Evolutionary conservation across 2,888 invertebrate species (phyloP), one percentile per base, ranked within the genome.

Genomic region (Tetramorium bicarinatum): DNA sequence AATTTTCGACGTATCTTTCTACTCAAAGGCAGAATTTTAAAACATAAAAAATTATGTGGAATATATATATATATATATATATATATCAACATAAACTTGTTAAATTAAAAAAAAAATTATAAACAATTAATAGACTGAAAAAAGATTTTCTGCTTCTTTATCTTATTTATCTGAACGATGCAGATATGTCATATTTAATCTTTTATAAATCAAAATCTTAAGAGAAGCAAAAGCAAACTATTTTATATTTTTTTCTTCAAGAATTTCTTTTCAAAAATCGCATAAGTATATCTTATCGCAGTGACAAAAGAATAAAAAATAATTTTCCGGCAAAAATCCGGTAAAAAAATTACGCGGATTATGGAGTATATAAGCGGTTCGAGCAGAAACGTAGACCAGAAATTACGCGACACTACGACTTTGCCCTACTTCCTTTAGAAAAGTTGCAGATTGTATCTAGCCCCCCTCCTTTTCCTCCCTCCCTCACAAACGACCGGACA

Each of bases 391-490:
- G n/a, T 34, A n/a, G 21, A 75, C 38, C 21, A 38, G 25, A 76
- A 76, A 49, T 52, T 49, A n/a, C 54, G 21, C 67, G 29, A 29
- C 4, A 15, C 21, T 2, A 3, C 77, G 56, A 69, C 71, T 79
- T 71, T 71, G 72, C 8, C 72, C 79, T 79, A 79, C 59, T 79
- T 79, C 9, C 7, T 18, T 29, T 29, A 34, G 7, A 34, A 47
- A 59, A 47, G 38, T 15, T 15, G 11, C 13, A 49, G 47, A 71
- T 71, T 18, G 18, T 49, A 71, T 80, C 72, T 47, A 67, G 8
- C 34, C 0, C 64, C 64, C 47, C 25, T 21, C 41, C 21, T 21
- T 7, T 4, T 18, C 25, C 49, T 21, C 11, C 7, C 52, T 3
- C 18, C n/a, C 44, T 34, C 18, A n/a, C 52, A 13, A 64, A 64